Conservation (phyloP, 2,888 invertebrate genomes). For the Alloplasta piceator region DNA sequence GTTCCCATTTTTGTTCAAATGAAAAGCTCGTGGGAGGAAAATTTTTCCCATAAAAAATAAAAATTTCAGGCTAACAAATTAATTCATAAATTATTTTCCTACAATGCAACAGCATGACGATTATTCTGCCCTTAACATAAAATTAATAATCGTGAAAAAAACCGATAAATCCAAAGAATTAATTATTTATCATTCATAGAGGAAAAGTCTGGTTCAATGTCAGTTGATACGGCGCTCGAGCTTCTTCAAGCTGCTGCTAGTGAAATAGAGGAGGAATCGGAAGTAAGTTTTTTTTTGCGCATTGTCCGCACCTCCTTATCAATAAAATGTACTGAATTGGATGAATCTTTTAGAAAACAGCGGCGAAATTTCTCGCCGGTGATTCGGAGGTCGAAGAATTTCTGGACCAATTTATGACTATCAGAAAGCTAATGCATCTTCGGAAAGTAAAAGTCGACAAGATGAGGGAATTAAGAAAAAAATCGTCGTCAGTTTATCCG, state of each 20-base stretch:
- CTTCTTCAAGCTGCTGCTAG: constrained; percentile 95
- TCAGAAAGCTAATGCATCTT: constrained; percentile 91
- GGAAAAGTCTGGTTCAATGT: constrained; percentile 90
- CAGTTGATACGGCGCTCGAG: constrained; percentile 94
- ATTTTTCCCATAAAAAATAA: not conserved
- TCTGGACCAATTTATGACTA: constrained; percentile 91
- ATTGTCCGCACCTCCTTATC: not conserved
- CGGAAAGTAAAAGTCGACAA: constrained; percentile 97
- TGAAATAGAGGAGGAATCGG: constrained; percentile 96
- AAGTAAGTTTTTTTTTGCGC: constrained; percentile 83
- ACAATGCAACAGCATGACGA: no score
- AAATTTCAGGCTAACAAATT: not conserved
- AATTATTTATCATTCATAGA: constrained; percentile 84
- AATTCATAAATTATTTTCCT: not conserved
- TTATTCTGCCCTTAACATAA: no score
- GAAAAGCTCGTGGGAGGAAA: no score
- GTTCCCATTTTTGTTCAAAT: no score
- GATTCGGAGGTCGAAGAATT: constrained; percentile 91
- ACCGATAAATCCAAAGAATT: not conserved
- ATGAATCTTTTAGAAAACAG: constrained; percentile 84
- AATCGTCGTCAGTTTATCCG: constrained; percentile 78
- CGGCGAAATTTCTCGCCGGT: constrained; percentile 91
- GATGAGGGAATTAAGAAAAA: constrained; percentile 89
- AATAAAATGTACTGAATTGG: not conserved
- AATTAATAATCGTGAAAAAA: not conserved